Percentiles rank a stretch among this genome's conserved stretches.
These are phyloP conservation scores for Latrodectus hesperus DNA, from an alignment of 2,888 invertebrate species.

Conservation along the genomic window DNA sequence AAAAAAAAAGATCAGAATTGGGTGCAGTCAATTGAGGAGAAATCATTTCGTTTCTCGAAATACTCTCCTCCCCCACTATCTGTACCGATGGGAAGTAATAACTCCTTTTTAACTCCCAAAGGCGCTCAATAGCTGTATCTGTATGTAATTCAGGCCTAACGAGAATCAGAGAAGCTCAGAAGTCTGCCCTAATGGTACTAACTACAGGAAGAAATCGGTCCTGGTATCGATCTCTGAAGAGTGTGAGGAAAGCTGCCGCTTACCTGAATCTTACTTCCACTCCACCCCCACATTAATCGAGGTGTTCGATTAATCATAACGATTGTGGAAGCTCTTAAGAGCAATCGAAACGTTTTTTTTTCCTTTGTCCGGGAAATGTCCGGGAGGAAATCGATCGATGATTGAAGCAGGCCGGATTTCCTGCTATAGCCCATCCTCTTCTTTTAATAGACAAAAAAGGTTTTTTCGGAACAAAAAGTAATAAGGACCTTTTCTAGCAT, in stretches of 20 bases:
- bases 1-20: no score
- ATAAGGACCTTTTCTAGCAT: background rate
- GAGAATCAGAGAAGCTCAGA: background rate
- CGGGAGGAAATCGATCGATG: conserved; percentile 6
- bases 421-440: no score
- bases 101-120: no score
- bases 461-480: conserved; percentile 7
- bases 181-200: background rate
- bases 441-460: background rate
- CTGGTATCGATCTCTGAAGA: background rate
- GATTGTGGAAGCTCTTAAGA: conserved; percentile 16
- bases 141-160: background rate
- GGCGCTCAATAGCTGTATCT: background rate
- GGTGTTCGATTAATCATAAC: conserved; percentile 54
- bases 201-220: background rate
- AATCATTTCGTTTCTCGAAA: no score
- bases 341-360: background rate
- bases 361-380: background rate
- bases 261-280: background rate
- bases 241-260: background rate
- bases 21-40: no score
- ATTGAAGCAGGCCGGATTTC: no score
- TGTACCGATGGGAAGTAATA: no score
- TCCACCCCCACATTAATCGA: conserved; percentile 18
- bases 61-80: no score